These are phyloP conservation scores for Oryzias melastigma DNA, from an alignment of 2,113 vertebrate genomes.

Conservation along the genomic window DNA sequence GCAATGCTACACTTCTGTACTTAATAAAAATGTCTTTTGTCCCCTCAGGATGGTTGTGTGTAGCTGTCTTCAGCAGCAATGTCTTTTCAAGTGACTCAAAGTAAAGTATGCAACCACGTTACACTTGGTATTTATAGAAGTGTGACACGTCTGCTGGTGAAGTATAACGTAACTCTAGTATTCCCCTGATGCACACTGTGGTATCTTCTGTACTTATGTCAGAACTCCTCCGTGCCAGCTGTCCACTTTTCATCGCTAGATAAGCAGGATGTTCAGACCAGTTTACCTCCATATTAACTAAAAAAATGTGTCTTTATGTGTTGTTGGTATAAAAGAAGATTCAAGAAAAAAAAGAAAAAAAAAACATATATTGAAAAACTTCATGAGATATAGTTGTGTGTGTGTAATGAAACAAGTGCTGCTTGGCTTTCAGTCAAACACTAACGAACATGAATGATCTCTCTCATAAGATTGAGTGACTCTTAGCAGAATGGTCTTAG, in stretches of 20 bases:
- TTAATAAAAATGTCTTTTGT: background rate
- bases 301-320: constrained; percentile 9
- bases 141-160: background rate
- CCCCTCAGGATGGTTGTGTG: constrained; percentile 6
- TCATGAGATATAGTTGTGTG: too few relatives aligned
- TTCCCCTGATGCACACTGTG: constrained; percentile 37
- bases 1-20: background rate
- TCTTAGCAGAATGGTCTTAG: too few relatives aligned
- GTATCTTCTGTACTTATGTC: constrained; percentile 7
- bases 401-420: too few relatives aligned
- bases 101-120: background rate
- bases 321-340: constrained; percentile 2
- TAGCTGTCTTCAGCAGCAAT: background rate
- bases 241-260: constrained; percentile 9
- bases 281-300: constrained; percentile 11
- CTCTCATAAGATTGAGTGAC: too few relatives aligned
- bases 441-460: too few relatives aligned
- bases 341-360: background rate
- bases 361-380: background rate
- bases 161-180: constrained; percentile 10
- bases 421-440: too few relatives aligned
- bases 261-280: constrained; percentile 1
- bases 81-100: constrained; percentile 6
- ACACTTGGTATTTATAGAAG: constrained; percentile 36
- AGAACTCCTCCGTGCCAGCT: constrained; percentile 14